Percentiles rank a stretch among this genome's conserved stretches.
These are phyloP conservation scores for Xenotilapia caudafasciata DNA, from an alignment of 2,113 vertebrate species.

Conservation along the genomic window DNA sequence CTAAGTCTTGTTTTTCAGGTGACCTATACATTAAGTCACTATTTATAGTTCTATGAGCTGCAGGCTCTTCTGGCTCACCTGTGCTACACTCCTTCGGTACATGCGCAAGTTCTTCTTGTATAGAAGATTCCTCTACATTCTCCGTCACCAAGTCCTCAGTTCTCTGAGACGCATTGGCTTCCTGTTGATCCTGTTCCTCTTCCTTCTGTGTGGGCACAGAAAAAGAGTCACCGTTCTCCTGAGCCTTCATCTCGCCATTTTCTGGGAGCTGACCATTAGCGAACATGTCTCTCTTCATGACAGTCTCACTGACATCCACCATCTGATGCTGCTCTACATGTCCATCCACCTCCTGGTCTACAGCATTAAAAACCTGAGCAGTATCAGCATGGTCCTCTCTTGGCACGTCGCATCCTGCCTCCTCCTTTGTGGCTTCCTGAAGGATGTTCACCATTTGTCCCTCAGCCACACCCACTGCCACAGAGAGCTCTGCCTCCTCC, in stretches of 20 bases:
- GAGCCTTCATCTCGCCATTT: background rate
- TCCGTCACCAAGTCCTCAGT: constrained; percentile 1
- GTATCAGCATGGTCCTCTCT: constrained; percentile 11
- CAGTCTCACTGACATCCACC: background rate
- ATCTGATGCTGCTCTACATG: background rate
- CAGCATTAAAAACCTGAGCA: background rate
- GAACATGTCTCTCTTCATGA: background rate
- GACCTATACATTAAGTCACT: constrained; percentile 44
- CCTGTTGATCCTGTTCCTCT: background rate
- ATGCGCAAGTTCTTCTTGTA: background rate
- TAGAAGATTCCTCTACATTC: background rate
- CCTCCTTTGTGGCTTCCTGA: constrained; percentile 89
- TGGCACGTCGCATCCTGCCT: constrained; percentile 64
- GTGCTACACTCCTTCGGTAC: background rate
- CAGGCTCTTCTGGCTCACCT: constrained; percentile 2
- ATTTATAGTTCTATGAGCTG: constrained; percentile 50
- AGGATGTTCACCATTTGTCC: constrained; percentile 96
- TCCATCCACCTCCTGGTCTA: background rate
- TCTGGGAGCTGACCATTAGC: constrained; percentile 34
- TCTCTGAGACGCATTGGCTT: background rate
- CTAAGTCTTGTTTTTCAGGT: constrained; percentile 10
- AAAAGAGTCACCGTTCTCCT: background rate
- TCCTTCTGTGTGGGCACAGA: background rate
- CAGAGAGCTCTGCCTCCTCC: constrained; percentile 81
- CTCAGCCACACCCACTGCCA: constrained; percentile 82